Percentiles rank a stretch among this genome's conserved stretches.
Evolutionary conservation across 2,797 vertebrate genomes (phyloP).

Genomic region (Loris lydekkerianus): DNA sequence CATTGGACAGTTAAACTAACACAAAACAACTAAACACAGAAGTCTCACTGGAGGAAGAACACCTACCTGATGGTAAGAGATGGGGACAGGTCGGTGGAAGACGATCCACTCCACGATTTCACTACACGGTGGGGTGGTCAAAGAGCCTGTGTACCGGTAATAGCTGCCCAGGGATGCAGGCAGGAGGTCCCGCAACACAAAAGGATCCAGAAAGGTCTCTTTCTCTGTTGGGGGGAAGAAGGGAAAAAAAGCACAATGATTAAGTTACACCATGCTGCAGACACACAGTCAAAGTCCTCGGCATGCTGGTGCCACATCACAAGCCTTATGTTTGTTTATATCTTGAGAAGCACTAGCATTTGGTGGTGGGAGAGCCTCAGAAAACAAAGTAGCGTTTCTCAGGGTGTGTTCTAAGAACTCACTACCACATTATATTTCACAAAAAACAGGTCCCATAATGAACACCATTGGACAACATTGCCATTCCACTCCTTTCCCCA

Average conservation of each 20-base stretch:
- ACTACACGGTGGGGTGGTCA: conserved; percentile 97
- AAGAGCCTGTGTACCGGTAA: conserved; percentile 96
- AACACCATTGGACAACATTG: background rate
- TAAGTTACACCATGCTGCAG: background rate
- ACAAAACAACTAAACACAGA: background rate
- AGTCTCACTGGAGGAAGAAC: background rate
- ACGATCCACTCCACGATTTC: conserved; percentile 98
- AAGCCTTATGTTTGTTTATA: background rate
- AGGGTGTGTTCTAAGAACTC: background rate
- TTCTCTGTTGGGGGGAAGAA: conserved; percentile 91
- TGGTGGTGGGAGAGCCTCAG: background rate
- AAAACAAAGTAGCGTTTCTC: background rate
- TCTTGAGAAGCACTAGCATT: background rate
- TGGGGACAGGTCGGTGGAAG: conserved; percentile 94
- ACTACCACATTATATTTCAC: accelerated
- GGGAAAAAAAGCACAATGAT: conserved; percentile 59
- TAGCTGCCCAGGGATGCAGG: conserved; percentile 94
- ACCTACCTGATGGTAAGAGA: conserved; percentile 97
- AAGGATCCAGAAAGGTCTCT: conserved; percentile 98
- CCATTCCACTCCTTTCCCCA: accelerated
- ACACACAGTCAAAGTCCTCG: background rate
- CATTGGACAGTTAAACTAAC: background rate
- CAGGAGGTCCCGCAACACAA: conserved; percentile 95
- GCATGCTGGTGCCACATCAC: background rate
- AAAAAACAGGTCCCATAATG: background rate